A percentile compares a stretch with the other conserved stretches of the same genome.
phyloP scores from a whole-genome alignment of 2,113 vertebrate genomes.

The Mesembrinibis cayennensis region DNA sequence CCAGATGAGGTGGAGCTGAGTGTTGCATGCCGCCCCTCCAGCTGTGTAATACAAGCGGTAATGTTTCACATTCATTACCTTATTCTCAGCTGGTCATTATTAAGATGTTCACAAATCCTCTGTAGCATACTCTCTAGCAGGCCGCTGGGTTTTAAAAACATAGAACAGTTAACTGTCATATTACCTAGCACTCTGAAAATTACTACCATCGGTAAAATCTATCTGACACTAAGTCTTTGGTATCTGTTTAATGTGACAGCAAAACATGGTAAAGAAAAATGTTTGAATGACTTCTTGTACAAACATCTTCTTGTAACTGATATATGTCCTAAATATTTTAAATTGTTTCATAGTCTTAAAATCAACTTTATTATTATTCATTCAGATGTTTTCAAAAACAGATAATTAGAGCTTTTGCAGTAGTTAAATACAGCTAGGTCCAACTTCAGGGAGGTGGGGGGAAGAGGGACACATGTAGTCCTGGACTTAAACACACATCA shows the following conservation, averaged over 20 bases:
- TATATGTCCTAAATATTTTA: not conserved
- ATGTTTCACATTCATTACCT: not conserved
- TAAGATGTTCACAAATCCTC: not conserved
- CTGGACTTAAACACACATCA: not conserved
- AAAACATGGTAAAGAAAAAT: not conserved
- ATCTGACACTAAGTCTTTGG: not conserved
- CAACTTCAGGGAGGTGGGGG: fast-evolving
- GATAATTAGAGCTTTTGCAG: not conserved
- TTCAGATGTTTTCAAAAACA: not conserved
- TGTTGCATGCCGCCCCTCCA: too few species aligned
- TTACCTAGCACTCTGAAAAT: not conserved
- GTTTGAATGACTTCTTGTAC: not conserved
- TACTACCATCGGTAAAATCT: not conserved
- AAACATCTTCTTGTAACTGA: not conserved
- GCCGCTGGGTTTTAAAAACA: not conserved
- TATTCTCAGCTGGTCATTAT: not conserved
- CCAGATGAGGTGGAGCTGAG: not conserved
- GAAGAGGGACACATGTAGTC: fast-evolving
- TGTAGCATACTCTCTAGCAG: not conserved
- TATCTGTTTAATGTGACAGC: not conserved
- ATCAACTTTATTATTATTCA: not conserved
- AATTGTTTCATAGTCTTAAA: not conserved
- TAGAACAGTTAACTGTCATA: not conserved
- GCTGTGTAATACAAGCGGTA: fast-evolving
- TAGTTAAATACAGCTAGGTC: not conserved